phyloP scores from a whole-genome alignment of 2,888 invertebrate genomes.

The Cyaniris semiargus region DNA sequence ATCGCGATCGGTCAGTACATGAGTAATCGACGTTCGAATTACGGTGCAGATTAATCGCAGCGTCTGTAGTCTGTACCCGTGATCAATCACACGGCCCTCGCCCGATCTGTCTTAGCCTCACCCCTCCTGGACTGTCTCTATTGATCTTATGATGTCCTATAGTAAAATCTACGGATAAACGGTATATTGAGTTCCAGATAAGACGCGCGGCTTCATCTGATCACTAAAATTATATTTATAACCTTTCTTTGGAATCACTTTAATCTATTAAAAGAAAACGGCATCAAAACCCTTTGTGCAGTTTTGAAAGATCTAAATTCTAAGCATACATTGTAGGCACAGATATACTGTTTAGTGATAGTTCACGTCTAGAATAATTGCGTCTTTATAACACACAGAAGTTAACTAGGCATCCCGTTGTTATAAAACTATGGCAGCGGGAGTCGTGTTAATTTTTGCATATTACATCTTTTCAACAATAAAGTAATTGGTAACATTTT shows the following conservation, averaged over 20 bases:
- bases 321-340: too few relatives aligned
- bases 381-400: too few relatives aligned
- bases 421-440: too few relatives aligned
- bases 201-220: background rate
- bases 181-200: background rate
- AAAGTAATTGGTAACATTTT: background rate
- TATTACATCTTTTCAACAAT: too few relatives aligned
- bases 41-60: background rate
- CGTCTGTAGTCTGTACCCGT: background rate
- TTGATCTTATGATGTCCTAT: background rate
- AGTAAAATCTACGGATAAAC: background rate
- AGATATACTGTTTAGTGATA: too few relatives aligned
- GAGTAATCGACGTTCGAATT: conserved; percentile 8
- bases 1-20: background rate
- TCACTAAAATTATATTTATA: background rate
- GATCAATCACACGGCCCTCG: conserved; percentile 10
- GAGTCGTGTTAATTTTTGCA: too few relatives aligned
- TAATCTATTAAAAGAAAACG: too few relatives aligned
- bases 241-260: background rate
- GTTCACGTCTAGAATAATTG: too few relatives aligned
- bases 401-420: too few relatives aligned
- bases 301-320: too few relatives aligned
- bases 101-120: background rate
- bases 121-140: background rate
- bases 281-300: too few relatives aligned